These are phyloP conservation scores for Crax fasciolata DNA, from an alignment of 2,797 vertebrate species.

Conservation along the genomic window DNA sequence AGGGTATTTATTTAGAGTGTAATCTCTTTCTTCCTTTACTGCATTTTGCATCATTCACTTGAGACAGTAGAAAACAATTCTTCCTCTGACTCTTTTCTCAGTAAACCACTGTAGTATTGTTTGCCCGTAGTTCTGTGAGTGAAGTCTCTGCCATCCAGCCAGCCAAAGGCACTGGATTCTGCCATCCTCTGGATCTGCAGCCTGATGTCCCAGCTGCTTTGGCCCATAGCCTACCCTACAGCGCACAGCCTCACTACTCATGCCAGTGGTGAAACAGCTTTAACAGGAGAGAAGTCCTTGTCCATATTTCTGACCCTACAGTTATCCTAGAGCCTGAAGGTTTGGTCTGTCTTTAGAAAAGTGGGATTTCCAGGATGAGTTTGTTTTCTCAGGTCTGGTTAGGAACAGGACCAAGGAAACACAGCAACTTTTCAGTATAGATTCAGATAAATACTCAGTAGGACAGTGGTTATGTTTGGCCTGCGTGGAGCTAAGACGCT, in stretches of 20 bases:
- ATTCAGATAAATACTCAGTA: background rate
- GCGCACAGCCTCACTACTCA: accelerated
- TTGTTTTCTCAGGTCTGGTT: background rate
- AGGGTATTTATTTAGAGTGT: background rate
- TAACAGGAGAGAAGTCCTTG: accelerated
- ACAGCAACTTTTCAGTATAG: background rate
- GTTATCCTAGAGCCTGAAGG: background rate
- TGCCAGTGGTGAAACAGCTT: background rate
- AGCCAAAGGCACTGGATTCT: background rate
- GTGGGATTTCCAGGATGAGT: background rate
- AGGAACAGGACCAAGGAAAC: background rate
- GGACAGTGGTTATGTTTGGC: background rate
- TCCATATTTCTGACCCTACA: background rate
- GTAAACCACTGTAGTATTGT: background rate
- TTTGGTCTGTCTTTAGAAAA: background rate
- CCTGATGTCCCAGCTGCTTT: background rate
- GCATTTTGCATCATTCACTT: background rate
- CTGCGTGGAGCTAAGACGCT: background rate
- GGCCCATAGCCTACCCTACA: accelerated
- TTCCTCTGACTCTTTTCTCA: background rate
- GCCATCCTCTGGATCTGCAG: accelerated
- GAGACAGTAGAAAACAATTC: background rate
- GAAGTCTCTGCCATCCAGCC: background rate
- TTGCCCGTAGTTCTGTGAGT: background rate
- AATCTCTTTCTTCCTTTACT: background rate